Conservation (phyloP, 2,797 vertebrate species). For the Trachops cirrhosus region DNA sequence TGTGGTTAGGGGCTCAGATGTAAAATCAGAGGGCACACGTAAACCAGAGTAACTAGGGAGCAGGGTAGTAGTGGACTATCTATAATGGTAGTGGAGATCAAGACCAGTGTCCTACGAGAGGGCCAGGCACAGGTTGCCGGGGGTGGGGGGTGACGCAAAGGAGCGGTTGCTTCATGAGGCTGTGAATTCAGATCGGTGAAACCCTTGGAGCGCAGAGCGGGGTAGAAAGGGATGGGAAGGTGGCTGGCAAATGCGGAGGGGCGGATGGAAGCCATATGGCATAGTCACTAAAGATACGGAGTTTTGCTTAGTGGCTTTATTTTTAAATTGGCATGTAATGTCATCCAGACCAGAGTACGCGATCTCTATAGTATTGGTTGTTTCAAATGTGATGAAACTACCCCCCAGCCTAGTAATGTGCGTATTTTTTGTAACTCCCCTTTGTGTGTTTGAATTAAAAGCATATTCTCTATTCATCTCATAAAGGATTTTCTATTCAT, state of each 20-base stretch:
- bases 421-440: background rate
- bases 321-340: background rate
- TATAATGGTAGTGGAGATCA: background rate
- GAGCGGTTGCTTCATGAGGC: background rate
- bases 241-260: background rate
- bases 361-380: background rate
- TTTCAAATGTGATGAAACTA: background rate
- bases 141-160: background rate
- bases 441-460: background rate
- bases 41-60: background rate
- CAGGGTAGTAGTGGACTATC: background rate
- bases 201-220: background rate
- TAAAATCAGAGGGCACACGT: background rate
- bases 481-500: background rate
- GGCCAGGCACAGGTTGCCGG: accelerated
- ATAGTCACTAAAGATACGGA: background rate
- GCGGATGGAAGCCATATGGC: background rate
- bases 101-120: background rate
- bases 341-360: background rate
- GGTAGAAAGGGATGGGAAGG: background rate
- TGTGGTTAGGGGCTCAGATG: background rate
- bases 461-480: background rate
- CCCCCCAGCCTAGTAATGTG: background rate
- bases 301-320: background rate
- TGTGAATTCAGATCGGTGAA: background rate